Base-by-base conservation (phyloP, 2,797 vertebrate species). In the Poecilia picta region DNA sequence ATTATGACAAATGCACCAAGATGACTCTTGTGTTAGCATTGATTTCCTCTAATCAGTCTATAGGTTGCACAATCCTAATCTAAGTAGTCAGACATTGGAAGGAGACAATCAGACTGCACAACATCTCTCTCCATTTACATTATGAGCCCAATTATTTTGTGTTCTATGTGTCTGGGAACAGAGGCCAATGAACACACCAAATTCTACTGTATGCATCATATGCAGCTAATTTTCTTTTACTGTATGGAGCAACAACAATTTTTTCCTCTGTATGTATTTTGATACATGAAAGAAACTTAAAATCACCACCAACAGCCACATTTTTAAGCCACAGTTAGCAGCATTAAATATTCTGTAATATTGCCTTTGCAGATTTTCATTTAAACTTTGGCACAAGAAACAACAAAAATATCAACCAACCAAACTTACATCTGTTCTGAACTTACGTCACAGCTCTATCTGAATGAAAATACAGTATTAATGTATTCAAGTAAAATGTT, bases 31-130 rank as follows among this genome's bases (percentile, higher is more conserved):
- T 75, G 82, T 91, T 90, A 81, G 89, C 80, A 87, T 87, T 73
- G 87, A 91, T 91, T 87, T 39, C 33, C 49, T 71, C 80, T 88
- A 79, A 88, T 89, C 75, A 80, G 84, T 64, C 82, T 82, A 76
- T 73, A 78, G 83, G 70, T 12, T 53, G 73, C 53, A 39, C 76
- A 77, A 73, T 74, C 53, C 77, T 82, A 80, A 88, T 87, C 70
- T 81, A 83, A 83, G 82, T 81, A 79, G 46, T 43, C 87, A 66
- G 79, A 75, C 70, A 59, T 45, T 84, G 88, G 88, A 88, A 90
- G 85, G 68, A 88, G 83, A 87, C 89, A 70, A 73, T 79, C 83
- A 83, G 79, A 33, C 81, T 80, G 82, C 57, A 76, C 16, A 59
- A 8, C 72, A 81, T 85, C 74, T 76, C 59, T 83, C 81, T 85